phyloP scores from a whole-genome alignment of 1,140 invertebrate species.

The Drosophila sproati region DNA sequence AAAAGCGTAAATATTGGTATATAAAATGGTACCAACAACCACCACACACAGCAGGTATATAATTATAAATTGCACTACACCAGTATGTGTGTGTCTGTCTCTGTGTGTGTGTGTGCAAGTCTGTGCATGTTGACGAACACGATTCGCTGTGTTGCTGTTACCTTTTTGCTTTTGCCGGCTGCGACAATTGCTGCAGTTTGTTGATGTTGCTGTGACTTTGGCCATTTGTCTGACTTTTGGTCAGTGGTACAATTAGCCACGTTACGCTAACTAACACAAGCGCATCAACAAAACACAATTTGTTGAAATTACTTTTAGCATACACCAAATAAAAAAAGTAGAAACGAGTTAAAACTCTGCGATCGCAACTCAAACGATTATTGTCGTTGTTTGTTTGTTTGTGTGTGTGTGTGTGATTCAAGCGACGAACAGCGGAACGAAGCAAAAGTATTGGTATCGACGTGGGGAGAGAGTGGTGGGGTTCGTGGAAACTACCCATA shows the following conservation, averaged over 20 bases:
- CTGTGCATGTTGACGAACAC: constrained; percentile 1
- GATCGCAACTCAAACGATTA: constrained; percentile 50
- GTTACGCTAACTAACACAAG: constrained; percentile 45
- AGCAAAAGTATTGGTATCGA: neutral
- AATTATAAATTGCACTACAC: constrained; percentile 3
- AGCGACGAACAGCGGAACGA: neutral
- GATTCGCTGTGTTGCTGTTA: constrained; percentile 21
- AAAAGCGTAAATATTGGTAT: constrained; percentile 22
- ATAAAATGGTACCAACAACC: neutral
- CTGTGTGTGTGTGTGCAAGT: constrained; percentile 1
- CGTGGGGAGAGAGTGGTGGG: neutral
- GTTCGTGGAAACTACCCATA: neutral
- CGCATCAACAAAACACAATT: constrained; percentile 21
- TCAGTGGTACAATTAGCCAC: constrained; percentile 51
- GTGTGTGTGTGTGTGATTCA: constrained; percentile 34
- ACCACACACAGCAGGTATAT: neutral
- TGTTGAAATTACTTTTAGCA: constrained; percentile 55
- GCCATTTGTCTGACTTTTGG: constrained; percentile 23
- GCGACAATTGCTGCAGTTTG: constrained; percentile 22
- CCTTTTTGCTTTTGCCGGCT: constrained; percentile 16
- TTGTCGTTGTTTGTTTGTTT: neutral
- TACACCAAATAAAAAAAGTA: constrained; percentile 2
- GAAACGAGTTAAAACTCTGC: constrained; percentile 40
- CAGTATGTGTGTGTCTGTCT: constrained; percentile 1
- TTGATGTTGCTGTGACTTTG: constrained; percentile 1